Evolutionary conservation across 2,797 vertebrate genomes (phyloP).

Genomic region (Apogon talboti): DNA sequence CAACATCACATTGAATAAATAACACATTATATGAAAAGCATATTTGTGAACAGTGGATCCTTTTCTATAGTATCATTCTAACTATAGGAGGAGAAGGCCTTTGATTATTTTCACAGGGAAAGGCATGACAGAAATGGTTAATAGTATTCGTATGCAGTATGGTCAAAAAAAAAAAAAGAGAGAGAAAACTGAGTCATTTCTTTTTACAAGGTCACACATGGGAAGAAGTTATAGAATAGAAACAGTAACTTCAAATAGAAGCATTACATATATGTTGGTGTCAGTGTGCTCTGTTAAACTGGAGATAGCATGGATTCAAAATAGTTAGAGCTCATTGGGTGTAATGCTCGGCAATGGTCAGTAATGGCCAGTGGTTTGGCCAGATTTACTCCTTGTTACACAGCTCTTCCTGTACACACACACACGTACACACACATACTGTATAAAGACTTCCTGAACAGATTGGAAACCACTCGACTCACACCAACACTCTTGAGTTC

Average conservation of each 20-base stretch:
- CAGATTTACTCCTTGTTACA: conserved; percentile 56
- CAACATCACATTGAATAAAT: conserved; percentile 27
- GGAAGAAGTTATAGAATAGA: conserved; percentile 21
- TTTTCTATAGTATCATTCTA: not conserved
- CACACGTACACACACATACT: conserved; percentile 62
- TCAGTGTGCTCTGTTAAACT: conserved; percentile 63
- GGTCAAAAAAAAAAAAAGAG: conserved; percentile 26
- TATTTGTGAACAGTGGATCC: not conserved
- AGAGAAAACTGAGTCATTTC: conserved; percentile 34
- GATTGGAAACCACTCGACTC: conserved; percentile 71
- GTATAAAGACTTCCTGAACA: conserved; percentile 77
- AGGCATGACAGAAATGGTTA: conserved; percentile 13
- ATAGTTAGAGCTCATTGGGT: conserved; percentile 69
- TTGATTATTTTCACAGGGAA: conserved; percentile 18
- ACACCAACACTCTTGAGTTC: conserved; percentile 57
- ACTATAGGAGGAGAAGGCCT: not conserved
- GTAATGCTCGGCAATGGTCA: conserved; percentile 77
- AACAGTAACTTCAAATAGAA: conserved; percentile 7
- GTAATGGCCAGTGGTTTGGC: conserved; percentile 82
- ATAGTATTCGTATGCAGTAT: conserved; percentile 43
- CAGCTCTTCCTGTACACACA: conserved; percentile 72
- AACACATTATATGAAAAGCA: not conserved
- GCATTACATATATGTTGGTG: conserved; percentile 30
- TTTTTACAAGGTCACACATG: conserved; percentile 56
- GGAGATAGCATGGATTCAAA: conserved; percentile 62